A percentile compares a stretch with the other conserved stretches of the same genome.
phyloP scores from a whole-genome alignment of 2,888 invertebrate genomes.

The Enoplolaimus lenunculus region DNA sequence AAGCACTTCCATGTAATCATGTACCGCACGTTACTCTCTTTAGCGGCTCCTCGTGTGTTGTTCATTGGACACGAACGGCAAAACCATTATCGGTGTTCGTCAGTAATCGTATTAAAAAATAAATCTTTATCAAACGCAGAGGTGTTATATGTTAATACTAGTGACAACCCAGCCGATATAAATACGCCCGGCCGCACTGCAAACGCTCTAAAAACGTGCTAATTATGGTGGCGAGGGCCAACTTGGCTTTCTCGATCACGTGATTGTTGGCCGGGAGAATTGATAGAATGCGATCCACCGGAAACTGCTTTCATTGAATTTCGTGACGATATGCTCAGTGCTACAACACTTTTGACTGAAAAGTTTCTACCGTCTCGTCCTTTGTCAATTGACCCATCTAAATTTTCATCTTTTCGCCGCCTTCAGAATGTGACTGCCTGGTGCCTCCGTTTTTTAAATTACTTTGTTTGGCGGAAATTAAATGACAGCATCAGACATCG shows the following conservation, averaged over 20 bases:
- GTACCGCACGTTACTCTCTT: slow-evolving; percentile 24
- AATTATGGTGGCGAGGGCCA: slow-evolving; percentile 31
- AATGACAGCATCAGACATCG: too few relatives aligned
- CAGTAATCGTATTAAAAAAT: slow-evolving; percentile 29
- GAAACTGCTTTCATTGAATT: too few relatives aligned
- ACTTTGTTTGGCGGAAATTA: too few relatives aligned
- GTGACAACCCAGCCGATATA: slow-evolving; percentile 34
- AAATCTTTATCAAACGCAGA: slow-evolving; percentile 21
- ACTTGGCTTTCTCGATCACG: slow-evolving; percentile 23
- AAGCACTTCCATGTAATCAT: too few relatives aligned
- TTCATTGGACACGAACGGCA: slow-evolving; percentile 26
- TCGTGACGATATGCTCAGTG: too few relatives aligned
- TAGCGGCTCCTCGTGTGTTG: slow-evolving; percentile 26
- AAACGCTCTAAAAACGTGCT: slow-evolving; percentile 17
- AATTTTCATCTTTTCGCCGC: too few relatives aligned
- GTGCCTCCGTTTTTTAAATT: too few relatives aligned
- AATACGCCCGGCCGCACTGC: slow-evolving; percentile 27
- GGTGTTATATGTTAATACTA: slow-evolving; percentile 28
- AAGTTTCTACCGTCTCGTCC: too few relatives aligned
- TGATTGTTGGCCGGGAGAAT: not conserved
- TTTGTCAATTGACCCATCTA: too few relatives aligned
- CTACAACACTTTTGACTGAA: too few relatives aligned
- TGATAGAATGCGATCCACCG: too few relatives aligned
- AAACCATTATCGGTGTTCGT: slow-evolving; percentile 26
- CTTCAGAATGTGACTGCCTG: too few relatives aligned